Evolutionary conservation across 2,113 vertebrate genomes (phyloP), one percentile per base, ranked within the genome.

Genomic region (Hippocampus barbouri): DNA sequence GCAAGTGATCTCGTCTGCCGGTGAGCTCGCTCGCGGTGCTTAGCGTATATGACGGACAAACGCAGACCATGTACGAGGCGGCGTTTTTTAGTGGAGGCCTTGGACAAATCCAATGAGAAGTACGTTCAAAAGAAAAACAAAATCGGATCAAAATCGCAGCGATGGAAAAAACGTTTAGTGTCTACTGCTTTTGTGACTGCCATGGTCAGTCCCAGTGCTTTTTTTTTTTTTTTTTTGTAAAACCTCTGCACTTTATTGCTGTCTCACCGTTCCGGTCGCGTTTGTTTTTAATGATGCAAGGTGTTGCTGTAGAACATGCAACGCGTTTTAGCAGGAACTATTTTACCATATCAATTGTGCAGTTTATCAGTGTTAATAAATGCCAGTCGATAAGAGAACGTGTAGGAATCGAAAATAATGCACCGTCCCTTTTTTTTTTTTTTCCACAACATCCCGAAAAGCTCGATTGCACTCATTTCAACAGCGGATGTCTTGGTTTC

Each of bases 161-260:
- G 61, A 66, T 73, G 68, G 77, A 87, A 83, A 79, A 74, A 78
- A 82, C 84, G 4, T 87, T 87, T 84, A 71, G 68, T 85, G 84
- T 87, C 86, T 84, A 76, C 82, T 83, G 88, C 85, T 86, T 84
- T 77, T 82, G 78, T 81, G 84, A 89, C 81, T 86, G 76, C 73
- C 63, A 83, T 71, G 83, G 86, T 88, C 82, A 78, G 78, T 83
- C 82, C 83, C 82, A 89, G 86, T 90, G 90, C 90, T 86, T 88
- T 90, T 38, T 38, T 38, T 86, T 83, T 30, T 16, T 59, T 57
- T 57, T 57, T 64, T 25, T 27, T 59, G 41, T 87, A 87, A 86
- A 73, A 74, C 83, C 78, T 87, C 68, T 88, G 90, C 90, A 91
- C 90, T 91, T 91, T 89, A 89, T 83, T 79, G 80, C 86, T 43